Evolutionary conservation across 2,888 invertebrate species (phyloP), one percentile per base, ranked within the genome.

Genomic region (Drosophila lacicola): DNA sequence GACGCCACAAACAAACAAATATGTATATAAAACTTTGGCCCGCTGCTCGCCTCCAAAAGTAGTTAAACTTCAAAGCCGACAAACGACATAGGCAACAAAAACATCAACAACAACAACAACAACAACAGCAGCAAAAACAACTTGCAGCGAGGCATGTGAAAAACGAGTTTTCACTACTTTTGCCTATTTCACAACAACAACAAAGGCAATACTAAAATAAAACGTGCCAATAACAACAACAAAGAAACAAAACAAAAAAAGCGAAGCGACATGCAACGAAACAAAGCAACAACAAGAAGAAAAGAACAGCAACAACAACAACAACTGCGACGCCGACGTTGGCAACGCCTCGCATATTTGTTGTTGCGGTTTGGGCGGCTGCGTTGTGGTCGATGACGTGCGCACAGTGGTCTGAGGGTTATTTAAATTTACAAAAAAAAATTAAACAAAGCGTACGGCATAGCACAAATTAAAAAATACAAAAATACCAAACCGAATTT

Each of bases 101-200:
- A 49, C 66, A 34, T 51, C 53, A 63, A 53, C 64, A 60, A 46
- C 63, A 34, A 50, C 57, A 64, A 41, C 37, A 42, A 41, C 63
- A 60, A 33, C 44, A 44, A 21, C 21, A 67, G 54, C 71, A 66
- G 46, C 56, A 50, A 46, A 45, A 64, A 36, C 55, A 49, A 70
- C 57, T 54, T 33, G 19, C 57, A 64, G 42, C 44, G 51, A 50
- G 57, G 64, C 61, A 71, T 62, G 61, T 66, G 46, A 71, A 78
- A 78, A 86, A 86, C 84, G 46, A 84, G 84, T 84, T 84, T 86
- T 84, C 84, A 84, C 84, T 86, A 82, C 83, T 84, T 86, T 86
- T 86, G 84, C 86, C 84, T 83, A 84, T 81, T 84, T 75, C 58
- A 77, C 81, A 77, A 65, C 62, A 74, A 47, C 58, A 76, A 61